Conservation (phyloP, 2,888 invertebrate genomes). For the Byasa hedistus region DNA sequence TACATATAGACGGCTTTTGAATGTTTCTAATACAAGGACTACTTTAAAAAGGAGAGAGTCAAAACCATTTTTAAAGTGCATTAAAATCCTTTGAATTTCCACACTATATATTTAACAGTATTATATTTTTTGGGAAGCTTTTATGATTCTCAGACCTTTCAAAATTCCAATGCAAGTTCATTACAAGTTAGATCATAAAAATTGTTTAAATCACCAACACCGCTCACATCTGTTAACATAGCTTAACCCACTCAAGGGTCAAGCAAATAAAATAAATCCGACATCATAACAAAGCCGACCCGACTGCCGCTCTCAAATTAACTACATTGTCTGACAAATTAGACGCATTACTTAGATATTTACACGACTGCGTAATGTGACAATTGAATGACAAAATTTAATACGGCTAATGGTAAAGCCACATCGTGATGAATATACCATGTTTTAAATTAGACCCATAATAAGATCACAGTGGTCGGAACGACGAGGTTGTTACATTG, state of each 20-base stretch:
- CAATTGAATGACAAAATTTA: constrained; percentile 7
- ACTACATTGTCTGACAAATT: constrained; percentile 17
- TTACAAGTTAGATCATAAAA: neutral
- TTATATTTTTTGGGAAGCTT: neutral
- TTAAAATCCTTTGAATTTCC: no score
- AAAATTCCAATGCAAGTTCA: neutral
- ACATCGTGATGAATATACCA: neutral
- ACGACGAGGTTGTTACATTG: no score
- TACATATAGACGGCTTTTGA: no score
- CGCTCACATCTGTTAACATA: constrained; percentile 9
- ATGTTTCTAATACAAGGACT: no score
- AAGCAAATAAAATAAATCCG: constrained; percentile 25
- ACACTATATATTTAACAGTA: no score
- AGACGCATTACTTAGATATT: constrained; percentile 5
- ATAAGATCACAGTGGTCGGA: neutral
- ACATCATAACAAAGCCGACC: neutral
- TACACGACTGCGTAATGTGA: constrained; percentile 9
- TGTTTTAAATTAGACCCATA: neutral
- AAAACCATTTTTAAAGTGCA: no score
- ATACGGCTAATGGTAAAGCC: constrained; percentile 5
- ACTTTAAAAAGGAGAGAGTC: no score
- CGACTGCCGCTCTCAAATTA: constrained; percentile 6
- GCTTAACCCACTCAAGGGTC: constrained; percentile 17
- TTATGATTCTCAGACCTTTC: neutral
- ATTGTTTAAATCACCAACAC: neutral